Evolutionary conservation across 2,113 vertebrate genomes (phyloP).

Genomic region (Coryphaenoides rupestris): DNA sequence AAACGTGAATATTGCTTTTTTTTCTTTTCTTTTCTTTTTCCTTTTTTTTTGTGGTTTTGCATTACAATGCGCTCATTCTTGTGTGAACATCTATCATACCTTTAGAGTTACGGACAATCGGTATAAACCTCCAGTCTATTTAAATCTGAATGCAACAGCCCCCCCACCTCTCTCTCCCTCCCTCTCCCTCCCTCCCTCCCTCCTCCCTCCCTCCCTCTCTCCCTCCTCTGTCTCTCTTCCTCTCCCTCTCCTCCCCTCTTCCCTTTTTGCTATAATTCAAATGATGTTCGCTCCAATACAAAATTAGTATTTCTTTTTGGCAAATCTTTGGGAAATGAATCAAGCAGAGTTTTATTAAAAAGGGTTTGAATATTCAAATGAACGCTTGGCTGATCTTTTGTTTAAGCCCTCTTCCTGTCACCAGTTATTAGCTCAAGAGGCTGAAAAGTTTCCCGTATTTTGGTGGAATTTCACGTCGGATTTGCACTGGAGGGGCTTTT

Average conservation of each 20-base stretch:
- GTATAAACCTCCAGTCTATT: constrained; percentile 27
- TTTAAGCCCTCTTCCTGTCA: constrained; percentile 73
- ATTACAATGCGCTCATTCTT: not conserved
- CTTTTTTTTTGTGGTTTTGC: no score
- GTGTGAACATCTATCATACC: not conserved
- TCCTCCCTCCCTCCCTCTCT: not conserved
- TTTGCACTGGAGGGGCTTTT: constrained; percentile 69
- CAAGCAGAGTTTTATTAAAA: constrained; percentile 73
- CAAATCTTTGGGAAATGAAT: constrained; percentile 70
- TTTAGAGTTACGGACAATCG: constrained; percentile 27
- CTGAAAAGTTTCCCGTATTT: constrained; percentile 72
- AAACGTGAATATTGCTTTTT: no score
- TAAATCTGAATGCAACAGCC: constrained; percentile 28
- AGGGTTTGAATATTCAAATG: constrained; percentile 80
- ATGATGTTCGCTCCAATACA: constrained; percentile 57
- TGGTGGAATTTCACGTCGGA: constrained; percentile 72
- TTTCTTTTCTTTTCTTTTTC: no score
- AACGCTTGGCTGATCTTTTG: constrained; percentile 79
- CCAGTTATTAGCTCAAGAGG: constrained; percentile 76
- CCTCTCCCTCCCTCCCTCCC: no score
- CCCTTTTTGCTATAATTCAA: constrained; percentile 54
- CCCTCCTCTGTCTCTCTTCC: not conserved
- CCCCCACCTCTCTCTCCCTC: no score
- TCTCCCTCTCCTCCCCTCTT: not conserved
- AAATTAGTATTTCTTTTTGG: constrained; percentile 58